Evolutionary conservation across 2,888 invertebrate genomes (phyloP), one percentile per base, ranked within the genome.

Genomic region (Biston stratarius): DNA sequence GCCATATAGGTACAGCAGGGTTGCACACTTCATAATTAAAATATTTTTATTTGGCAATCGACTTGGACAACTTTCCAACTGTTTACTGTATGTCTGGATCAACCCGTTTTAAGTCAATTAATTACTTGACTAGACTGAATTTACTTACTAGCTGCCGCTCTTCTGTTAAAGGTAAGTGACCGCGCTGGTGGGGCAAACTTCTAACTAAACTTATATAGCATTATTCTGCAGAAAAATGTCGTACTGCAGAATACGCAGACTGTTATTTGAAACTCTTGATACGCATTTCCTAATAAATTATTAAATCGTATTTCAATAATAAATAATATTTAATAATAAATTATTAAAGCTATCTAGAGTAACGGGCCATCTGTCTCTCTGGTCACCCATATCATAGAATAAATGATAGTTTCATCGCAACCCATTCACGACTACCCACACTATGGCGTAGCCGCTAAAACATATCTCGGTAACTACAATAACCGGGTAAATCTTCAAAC

Each of bases 31-130:
- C 74, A 72, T 76, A 61, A 78, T 76, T 79, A 74, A 76, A 78
- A 72, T 57, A 63, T 69, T 71, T 76, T 74, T 71, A 76, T 79
- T 79, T 75, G 74, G 77, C 64, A 74, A 72, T 77, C 71, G 67
- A 70, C 53, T 55, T 60, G 14, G 64, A 77, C 77, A 76, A 82
- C 80, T 81, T 81, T 81, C 78, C 74, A 75, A 76, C 67, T 61
- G 42, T 33, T 60, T 61, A 3, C 33, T 55, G 60, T 61, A 14
- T 15, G 36, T 59, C 40, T 12, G 38, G 38, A 66, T 53, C 15
- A 6, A 55, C 60, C 7, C 9, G 52, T 57, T 58, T n/a, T 38
- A 53, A 47, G 36, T 33, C 49, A 60, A 57, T 58, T 59, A 48
- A 24, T 15, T 11, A 15, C 11, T 60, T 47, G 47, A 53, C 47